phyloP scores from a whole-genome alignment of 2,888 invertebrate species.

The Eurytoma californica region DNA sequence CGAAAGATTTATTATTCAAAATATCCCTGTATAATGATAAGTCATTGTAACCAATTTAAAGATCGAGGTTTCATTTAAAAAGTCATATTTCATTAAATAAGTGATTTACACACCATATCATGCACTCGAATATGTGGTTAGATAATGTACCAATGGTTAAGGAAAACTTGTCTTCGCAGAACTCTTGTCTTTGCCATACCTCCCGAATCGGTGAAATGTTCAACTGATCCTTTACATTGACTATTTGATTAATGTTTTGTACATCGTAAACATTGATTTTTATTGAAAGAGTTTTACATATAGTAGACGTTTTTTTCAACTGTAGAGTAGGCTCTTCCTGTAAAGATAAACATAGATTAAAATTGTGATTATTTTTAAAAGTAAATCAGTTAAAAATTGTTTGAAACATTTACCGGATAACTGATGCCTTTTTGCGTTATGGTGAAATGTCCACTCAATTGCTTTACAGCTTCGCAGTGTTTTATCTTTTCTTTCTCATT shows the following conservation, averaged over 20 bases:
- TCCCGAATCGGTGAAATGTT: conserved; percentile 62
- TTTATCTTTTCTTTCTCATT: conserved; percentile 68
- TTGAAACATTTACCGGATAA: conserved; percentile 64
- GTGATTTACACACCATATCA: conserved; percentile 64
- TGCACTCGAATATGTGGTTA: conserved; percentile 65
- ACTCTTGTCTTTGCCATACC: conserved; percentile 34
- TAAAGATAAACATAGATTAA: not conserved
- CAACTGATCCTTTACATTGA: conserved; percentile 64
- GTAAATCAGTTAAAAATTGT: conserved; percentile 16
- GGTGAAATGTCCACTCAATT: conserved; percentile 70
- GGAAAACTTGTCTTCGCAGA: conserved; percentile 31
- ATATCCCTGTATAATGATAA: conserved; percentile 69
- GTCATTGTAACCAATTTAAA: not conserved
- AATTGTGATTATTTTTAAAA: not conserved
- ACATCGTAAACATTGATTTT: conserved; percentile 62
- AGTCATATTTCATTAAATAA: not conserved
- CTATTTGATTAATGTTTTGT: conserved; percentile 65
- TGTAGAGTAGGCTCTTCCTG: conserved; percentile 65
- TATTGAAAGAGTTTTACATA: conserved; percentile 61
- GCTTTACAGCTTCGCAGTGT: conserved; percentile 60
- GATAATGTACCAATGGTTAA: conserved; percentile 58
- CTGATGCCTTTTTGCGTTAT: conserved; percentile 72
- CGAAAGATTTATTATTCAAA: conserved; percentile 68
- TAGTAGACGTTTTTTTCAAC: conserved; percentile 64
- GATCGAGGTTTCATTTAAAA: not conserved